These are phyloP conservation scores for Melieria picta DNA, from an alignment of 2,888 invertebrate species.

Conservation along the genomic window DNA sequence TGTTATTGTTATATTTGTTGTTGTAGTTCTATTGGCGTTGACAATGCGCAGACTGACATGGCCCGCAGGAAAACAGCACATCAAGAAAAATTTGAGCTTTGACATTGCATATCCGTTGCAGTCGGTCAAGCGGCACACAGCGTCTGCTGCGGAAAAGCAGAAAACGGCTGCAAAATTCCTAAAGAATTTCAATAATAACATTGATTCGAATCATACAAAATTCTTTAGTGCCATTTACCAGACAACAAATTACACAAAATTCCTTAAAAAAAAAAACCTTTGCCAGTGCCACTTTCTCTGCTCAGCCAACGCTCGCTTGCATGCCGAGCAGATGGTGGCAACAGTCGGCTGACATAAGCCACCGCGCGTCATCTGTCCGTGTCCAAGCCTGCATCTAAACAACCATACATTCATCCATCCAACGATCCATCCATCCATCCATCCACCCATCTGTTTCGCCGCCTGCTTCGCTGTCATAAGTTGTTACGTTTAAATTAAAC, in stretches of 20 bases:
- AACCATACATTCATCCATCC: too few relatives aligned
- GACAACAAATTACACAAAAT: too few relatives aligned
- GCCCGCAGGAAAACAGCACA: neutral
- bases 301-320: neutral
- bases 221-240: too few relatives aligned
- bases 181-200: too few relatives aligned
- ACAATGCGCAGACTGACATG: too few relatives aligned
- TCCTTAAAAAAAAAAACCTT: neutral
- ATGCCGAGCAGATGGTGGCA: neutral
- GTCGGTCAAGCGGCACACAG: slow-evolving; percentile 36
- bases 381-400: too few relatives aligned
- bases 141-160: neutral
- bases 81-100: slow-evolving; percentile 40
- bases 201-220: too few relatives aligned
- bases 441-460: too few relatives aligned
- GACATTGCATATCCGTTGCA: slow-evolving; percentile 42
- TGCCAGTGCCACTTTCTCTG: neutral
- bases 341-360: neutral
- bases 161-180: too few relatives aligned
- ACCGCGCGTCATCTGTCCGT: slow-evolving; percentile 4
- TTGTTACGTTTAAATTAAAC: slow-evolving; percentile 31
- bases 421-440: too few relatives aligned
- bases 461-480: slow-evolving; percentile 29
- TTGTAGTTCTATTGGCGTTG: too few relatives aligned
- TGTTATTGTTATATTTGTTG: too few relatives aligned